These are phyloP conservation scores for Parauchenoglanis ngamensis DNA, from an alignment of 2,797 vertebrate genomes.

Conservation along the genomic window DNA sequence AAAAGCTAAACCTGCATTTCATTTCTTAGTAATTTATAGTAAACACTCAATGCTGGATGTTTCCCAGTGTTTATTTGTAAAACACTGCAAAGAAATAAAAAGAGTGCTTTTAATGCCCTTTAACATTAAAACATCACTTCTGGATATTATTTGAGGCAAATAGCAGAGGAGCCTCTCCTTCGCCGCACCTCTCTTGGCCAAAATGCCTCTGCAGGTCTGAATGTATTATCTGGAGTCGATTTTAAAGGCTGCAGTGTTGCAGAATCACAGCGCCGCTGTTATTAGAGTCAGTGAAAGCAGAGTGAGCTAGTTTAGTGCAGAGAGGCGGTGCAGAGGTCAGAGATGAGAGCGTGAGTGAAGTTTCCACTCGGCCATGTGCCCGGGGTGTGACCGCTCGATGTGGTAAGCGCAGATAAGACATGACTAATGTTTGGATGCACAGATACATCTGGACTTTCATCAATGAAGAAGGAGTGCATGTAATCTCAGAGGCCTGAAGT, in stretches of 20 bases:
- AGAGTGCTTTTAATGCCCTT: neutral
- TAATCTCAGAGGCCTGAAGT: conserved; percentile 19
- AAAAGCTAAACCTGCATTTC: neutral
- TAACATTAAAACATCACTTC: no score
- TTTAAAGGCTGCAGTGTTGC: conserved; percentile 13
- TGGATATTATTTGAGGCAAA: neutral
- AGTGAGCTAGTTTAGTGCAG: conserved; percentile 8
- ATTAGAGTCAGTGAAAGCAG: conserved; percentile 18
- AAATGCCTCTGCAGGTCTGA: conserved; percentile 13
- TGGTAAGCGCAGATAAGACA: conserved; percentile 53
- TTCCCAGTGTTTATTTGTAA: neutral
- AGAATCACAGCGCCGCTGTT: conserved; percentile 32
- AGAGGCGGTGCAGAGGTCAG: conserved; percentile 36
- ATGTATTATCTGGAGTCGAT: conserved; percentile 13
- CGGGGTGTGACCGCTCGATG: conserved; percentile 45
- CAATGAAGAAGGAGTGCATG: conserved; percentile 47
- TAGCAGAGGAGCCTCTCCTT: neutral
- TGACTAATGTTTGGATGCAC: conserved; percentile 44
- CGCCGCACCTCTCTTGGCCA: neutral
- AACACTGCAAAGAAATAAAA: neutral
- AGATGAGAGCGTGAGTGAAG: conserved; percentile 23
- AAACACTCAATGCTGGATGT: neutral
- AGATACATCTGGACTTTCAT: conserved; percentile 50
- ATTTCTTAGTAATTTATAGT: neutral
- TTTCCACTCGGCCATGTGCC: conserved; percentile 18